Evolutionary conservation across 2,888 invertebrate species (phyloP).

Genomic region (Drosophila sordidapex): DNA sequence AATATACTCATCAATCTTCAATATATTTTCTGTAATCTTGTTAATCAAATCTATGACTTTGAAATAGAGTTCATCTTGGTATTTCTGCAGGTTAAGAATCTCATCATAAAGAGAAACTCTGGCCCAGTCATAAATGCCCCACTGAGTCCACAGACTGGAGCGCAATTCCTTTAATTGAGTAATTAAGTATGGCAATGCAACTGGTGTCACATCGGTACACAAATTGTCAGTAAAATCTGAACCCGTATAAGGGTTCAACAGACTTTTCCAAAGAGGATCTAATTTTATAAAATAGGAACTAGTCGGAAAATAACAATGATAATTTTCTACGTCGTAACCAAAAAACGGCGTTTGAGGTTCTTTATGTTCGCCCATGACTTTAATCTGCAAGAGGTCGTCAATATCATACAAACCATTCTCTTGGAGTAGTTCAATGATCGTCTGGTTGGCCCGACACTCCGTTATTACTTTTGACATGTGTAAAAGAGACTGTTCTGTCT

Average conservation of each 20-base stretch:
- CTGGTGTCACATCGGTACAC: conserved; percentile 33
- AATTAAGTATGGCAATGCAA: conserved; percentile 32
- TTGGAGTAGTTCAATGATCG: conserved; percentile 88
- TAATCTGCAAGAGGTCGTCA: conserved; percentile 23
- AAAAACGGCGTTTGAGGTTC: conserved; percentile 14
- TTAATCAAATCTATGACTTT: conserved; percentile 32
- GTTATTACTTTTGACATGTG: conserved; percentile 86
- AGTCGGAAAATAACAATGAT: fast-evolving
- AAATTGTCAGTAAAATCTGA: conserved; percentile 15
- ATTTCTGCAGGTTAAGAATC: conserved; percentile 87
- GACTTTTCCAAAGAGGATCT: neutral
- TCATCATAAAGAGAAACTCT: conserved; percentile 49
- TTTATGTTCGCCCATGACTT: conserved; percentile 11
- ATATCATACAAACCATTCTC: conserved; percentile 42
- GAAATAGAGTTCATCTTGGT: conserved; percentile 86
- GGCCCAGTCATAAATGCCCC: conserved; percentile 56
- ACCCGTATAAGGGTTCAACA: conserved; percentile 34
- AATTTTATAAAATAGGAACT: no score
- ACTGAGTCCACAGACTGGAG: conserved; percentile 48
- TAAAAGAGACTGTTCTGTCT: conserved; percentile 58
- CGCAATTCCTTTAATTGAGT: conserved; percentile 35
- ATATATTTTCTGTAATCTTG: conserved; percentile 20
- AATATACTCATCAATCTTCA: conserved; percentile 43
- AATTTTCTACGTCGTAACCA: neutral
- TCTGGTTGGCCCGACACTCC: conserved; percentile 90